A percentile compares a stretch with the other conserved stretches of the same genome.
phyloP scores from a whole-genome alignment of 2,797 vertebrate genomes.

The Garrulus glandarius region DNA sequence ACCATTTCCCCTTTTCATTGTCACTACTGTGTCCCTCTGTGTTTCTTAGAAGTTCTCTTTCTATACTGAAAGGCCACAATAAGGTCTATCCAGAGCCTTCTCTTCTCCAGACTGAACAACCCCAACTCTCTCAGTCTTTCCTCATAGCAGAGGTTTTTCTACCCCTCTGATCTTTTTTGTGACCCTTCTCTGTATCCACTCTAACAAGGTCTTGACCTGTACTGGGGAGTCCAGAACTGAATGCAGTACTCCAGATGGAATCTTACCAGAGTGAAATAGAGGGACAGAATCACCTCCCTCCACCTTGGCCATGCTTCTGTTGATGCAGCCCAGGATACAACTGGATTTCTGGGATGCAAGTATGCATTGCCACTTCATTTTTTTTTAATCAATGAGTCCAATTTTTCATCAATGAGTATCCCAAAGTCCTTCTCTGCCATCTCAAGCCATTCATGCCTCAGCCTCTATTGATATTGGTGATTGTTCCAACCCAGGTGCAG shows the following conservation, averaged over 20 bases:
- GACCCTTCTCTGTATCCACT: background rate
- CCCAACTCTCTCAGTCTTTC: background rate
- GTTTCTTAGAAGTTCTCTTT: background rate
- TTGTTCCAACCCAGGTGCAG: background rate
- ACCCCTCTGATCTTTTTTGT: background rate
- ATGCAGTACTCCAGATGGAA: background rate
- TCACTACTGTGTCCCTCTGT: background rate
- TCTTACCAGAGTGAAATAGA: background rate
- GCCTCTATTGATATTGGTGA: background rate
- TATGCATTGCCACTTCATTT: background rate
- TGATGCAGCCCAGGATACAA: background rate
- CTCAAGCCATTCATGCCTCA: background rate
- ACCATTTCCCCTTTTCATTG: background rate
- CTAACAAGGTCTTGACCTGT: background rate
- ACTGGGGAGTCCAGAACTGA: background rate
- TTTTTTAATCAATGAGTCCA: background rate
- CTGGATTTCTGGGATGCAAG: background rate
- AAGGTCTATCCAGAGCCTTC: background rate
- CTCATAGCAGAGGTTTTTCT: background rate
- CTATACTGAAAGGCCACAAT: background rate
- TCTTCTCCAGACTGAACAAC: background rate
- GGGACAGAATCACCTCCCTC: background rate
- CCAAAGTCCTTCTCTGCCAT: background rate
- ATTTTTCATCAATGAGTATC: background rate
- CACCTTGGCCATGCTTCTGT: background rate